Conservation (phyloP, 2,113 vertebrate species). For the Camarhynchus parvulus region DNA sequence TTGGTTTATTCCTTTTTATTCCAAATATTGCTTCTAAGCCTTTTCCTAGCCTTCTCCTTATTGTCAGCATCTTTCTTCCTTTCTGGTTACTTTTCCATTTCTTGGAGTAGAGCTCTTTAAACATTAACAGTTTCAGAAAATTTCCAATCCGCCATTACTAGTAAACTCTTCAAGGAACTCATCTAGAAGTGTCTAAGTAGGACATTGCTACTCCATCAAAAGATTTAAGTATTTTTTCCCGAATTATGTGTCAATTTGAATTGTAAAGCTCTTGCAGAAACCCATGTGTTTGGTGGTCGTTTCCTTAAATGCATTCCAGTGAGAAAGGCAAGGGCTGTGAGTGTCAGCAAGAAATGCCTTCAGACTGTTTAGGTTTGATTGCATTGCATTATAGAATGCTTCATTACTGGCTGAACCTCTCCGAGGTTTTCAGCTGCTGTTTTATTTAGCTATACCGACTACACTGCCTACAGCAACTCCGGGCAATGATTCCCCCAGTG, state of each 20-base stretch:
- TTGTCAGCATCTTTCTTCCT: neutral
- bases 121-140: constrained; percentile 46
- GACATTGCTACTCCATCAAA: constrained; percentile 34
- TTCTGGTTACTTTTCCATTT: neutral
- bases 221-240: constrained; percentile 39
- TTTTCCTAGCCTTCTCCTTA: neutral
- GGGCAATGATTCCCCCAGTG: constrained; percentile 77
- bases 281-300: neutral
- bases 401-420: constrained; percentile 77
- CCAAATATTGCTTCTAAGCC: neutral
- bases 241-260: constrained; percentile 37
- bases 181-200: neutral
- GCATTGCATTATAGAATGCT: constrained; percentile 74
- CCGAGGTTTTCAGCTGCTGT: constrained; percentile 77
- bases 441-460: constrained; percentile 79
- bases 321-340: constrained; percentile 17
- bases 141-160: constrained; percentile 23
- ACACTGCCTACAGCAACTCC: constrained; percentile 74
- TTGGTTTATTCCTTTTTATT: neutral
- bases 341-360: constrained; percentile 50
- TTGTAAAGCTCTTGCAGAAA: constrained; percentile 18
- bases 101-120: neutral
- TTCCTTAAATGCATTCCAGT: constrained; percentile 9
- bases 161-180: constrained; percentile 17
- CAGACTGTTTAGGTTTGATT: constrained; percentile 73